Percentiles rank a stretch among this genome's conserved stretches.
Conservation (phyloP, 2,888 invertebrate species). For the Hirtodrosophila trivittata region DNA sequence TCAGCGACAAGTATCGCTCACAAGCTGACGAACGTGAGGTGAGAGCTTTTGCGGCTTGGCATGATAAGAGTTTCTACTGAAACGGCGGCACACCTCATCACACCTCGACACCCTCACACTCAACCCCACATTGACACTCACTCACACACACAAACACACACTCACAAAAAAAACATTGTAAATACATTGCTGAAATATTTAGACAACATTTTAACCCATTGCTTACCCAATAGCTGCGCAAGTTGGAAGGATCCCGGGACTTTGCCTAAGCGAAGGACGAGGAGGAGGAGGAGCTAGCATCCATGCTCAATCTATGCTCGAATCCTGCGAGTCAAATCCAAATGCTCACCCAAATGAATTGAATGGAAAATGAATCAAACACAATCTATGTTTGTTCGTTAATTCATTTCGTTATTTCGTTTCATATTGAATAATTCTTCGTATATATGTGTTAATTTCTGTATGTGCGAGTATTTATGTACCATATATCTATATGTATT, state of each 20-base stretch:
- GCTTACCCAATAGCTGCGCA: constrained; percentile 71
- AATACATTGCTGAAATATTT: constrained; percentile 26
- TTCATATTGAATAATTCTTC: constrained; percentile 44
- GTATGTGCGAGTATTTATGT: constrained; percentile 59
- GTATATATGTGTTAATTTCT: constrained; percentile 50
- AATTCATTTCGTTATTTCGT: constrained; percentile 49
- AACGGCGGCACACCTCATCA: constrained; percentile 12
- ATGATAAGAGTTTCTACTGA: constrained; percentile 71
- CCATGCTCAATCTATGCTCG: no score
- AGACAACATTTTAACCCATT: not conserved
- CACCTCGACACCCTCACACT: constrained; percentile 8
- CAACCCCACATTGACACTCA: constrained; percentile 11
- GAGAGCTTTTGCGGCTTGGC: constrained; percentile 77
- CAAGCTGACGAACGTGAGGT: constrained; percentile 88
- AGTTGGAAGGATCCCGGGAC: constrained; percentile 75
- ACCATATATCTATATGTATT: no score
- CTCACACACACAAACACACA: constrained; percentile 23
- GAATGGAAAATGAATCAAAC: no score
- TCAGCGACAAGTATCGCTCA: constrained; percentile 82
- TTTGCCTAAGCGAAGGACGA: constrained; percentile 71
- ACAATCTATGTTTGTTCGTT: no score
- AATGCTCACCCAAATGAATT: constrained; percentile 52
- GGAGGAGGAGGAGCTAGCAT: no score
- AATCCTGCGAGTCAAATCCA: no score
- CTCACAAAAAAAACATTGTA: constrained; percentile 34